A percentile compares a stretch with the other conserved stretches of the same genome.
Conservation (phyloP, 2,113 vertebrate species). For the Mellivora capensis region DNA sequence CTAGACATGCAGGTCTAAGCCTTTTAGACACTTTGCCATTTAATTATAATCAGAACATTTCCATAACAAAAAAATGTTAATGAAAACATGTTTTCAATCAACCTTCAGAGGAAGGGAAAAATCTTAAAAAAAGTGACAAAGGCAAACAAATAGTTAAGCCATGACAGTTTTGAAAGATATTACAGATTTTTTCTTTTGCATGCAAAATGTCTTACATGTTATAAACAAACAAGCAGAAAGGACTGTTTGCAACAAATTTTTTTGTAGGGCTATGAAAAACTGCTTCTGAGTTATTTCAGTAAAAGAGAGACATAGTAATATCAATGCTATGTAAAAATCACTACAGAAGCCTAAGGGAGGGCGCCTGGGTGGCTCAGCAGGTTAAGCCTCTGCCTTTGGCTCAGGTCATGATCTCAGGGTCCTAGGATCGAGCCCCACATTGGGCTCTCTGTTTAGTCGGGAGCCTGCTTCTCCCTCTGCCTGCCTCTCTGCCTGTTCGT, state of each 20-base stretch:
- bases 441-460: too few relatives aligned
- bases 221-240: neutral
- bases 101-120: neutral
- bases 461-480: too few relatives aligned
- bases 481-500: too few relatives aligned
- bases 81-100: conserved; percentile 33
- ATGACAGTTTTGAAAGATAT: neutral
- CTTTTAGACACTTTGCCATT: neutral
- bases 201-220: neutral
- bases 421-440: too few relatives aligned
- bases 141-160: neutral
- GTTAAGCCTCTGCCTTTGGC: too few relatives aligned
- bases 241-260: neutral
- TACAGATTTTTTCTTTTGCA: neutral
- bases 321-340: neutral
- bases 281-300: neutral
- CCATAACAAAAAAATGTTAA: conserved; percentile 34
- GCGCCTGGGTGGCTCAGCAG: too few relatives aligned
- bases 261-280: neutral
- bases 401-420: too few relatives aligned
- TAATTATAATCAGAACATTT: conserved; percentile 32
- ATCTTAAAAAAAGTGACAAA: neutral
- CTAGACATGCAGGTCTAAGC: neutral
- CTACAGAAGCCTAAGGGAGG: neutral
- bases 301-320: neutral